phyloP scores from a whole-genome alignment of 2,113 vertebrate species.

The Triplophysa tibetana region DNA sequence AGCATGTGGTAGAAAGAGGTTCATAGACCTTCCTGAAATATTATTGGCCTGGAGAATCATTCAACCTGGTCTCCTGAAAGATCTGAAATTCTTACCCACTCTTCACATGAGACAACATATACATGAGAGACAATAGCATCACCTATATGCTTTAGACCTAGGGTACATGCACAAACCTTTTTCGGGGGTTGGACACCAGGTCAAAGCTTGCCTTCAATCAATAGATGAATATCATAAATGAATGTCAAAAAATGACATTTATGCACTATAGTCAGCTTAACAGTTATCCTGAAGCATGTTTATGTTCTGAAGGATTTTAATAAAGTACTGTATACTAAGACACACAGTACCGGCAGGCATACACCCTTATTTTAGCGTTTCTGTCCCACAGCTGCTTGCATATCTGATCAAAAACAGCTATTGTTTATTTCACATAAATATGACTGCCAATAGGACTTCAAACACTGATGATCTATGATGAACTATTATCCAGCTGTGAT shows the following conservation, averaged over 20 bases:
- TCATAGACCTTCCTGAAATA: conserved; percentile 15
- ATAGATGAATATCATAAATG: no score
- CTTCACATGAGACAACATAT: neutral
- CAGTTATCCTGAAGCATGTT: neutral
- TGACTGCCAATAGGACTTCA: conserved; percentile 20
- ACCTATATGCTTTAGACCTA: neutral
- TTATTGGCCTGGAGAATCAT: neutral
- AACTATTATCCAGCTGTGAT: conserved; percentile 34
- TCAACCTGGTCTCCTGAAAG: neutral
- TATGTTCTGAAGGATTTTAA: neutral
- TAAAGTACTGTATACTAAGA: neutral
- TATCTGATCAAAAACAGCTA: conserved; percentile 26
- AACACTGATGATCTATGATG: conserved; percentile 10
- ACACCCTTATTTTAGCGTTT: neutral
- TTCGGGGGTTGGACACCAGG: no score
- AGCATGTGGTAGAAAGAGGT: neutral
- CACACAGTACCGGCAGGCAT: neutral
- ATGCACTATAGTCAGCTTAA: neutral
- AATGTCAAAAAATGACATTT: neutral
- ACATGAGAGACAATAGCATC: neutral
- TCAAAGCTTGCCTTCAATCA: no score
- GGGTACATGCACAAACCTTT: neutral
- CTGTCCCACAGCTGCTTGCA: neutral
- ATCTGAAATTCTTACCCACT: conserved; percentile 31
- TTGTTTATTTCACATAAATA: conserved; percentile 13